These are phyloP conservation scores for Jordanella pulchra DNA, from an alignment of 2,797 vertebrate species.

Conservation along the genomic window DNA sequence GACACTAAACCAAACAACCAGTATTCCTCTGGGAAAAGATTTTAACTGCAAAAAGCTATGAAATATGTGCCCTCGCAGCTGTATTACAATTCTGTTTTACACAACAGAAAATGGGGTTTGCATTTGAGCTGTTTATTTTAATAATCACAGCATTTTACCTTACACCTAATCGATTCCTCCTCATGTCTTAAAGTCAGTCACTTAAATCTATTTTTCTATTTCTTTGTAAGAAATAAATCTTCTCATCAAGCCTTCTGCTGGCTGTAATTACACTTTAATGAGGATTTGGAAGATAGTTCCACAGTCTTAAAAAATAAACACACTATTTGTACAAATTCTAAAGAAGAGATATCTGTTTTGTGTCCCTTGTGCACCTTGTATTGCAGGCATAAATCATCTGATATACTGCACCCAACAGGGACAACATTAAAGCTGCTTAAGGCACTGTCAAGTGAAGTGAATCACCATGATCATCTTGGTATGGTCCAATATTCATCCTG, in stretches of 20 bases:
- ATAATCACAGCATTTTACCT: slow-evolving; percentile 47
- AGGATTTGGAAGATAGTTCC: neutral
- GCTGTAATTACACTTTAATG: slow-evolving; percentile 2
- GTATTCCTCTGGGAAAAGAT: slow-evolving; percentile 29
- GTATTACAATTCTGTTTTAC: slow-evolving; percentile 52
- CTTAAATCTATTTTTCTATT: slow-evolving; percentile 25
- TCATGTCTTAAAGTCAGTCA: slow-evolving; percentile 4
- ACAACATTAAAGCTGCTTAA: slow-evolving; percentile 14
- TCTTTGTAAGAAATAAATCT: slow-evolving; percentile 20
- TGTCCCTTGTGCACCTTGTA: neutral
- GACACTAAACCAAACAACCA: slow-evolving; percentile 71
- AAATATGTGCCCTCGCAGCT: slow-evolving; percentile 42
- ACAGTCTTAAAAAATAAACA: neutral
- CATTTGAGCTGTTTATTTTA: slow-evolving; percentile 47
- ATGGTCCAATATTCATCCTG: neutral
- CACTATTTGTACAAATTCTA: neutral
- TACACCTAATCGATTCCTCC: slow-evolving; percentile 27
- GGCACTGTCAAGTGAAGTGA: slow-evolving; percentile 7
- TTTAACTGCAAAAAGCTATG: slow-evolving; percentile 31
- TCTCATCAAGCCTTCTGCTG: slow-evolving; percentile 11
- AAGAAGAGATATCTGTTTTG: neutral
- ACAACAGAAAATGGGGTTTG: slow-evolving; percentile 30
- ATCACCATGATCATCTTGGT: slow-evolving; percentile 10
- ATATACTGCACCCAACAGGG: neutral
- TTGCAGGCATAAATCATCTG: slow-evolving; percentile 3